These are phyloP conservation scores for Bradypodion pumilum DNA, from an alignment of 2,797 vertebrate genomes.

Conservation along the genomic window DNA sequence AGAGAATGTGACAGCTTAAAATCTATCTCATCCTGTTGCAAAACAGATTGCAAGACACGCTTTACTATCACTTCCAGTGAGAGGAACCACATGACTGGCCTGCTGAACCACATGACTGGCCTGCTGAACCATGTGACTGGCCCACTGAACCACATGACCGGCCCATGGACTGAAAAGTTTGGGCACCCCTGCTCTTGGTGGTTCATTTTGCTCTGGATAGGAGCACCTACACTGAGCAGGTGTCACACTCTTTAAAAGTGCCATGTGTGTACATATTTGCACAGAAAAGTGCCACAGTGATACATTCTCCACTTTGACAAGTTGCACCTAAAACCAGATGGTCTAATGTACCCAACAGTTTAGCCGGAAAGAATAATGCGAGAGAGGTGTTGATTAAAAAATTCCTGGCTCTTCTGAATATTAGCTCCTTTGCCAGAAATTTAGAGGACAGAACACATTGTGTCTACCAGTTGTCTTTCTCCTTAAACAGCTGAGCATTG, in stretches of 20 bases:
- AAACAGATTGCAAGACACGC: no score
- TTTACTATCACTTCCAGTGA: no score
- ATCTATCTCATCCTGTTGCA: no score
- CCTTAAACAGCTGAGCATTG: background rate
- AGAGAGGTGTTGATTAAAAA: slow-evolving; percentile 43
- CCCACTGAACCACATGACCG: no score
- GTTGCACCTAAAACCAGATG: slow-evolving; percentile 45
- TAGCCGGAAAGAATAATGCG: slow-evolving; percentile 45
- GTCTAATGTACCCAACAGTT: slow-evolving; percentile 2
- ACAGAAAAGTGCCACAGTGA: background rate
- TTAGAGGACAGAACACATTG: slow-evolving; percentile 34
- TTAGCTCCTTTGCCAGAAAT: slow-evolving; percentile 53
- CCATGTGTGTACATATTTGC: accelerated
- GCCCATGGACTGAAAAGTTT: no score
- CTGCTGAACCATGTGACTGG: no score
- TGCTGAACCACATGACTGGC: no score
- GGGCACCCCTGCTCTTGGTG: no score
- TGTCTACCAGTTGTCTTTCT: background rate
- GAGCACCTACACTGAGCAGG: background rate
- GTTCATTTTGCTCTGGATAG: no score
- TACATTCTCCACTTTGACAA: background rate
- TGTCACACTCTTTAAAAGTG: background rate
- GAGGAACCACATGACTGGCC: no score
- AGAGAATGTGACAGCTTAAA: no score
- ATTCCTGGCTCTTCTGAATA: slow-evolving; percentile 43